Percentiles rank a stretch among this genome's conserved stretches.
Evolutionary conservation across 2,797 vertebrate genomes (phyloP).

Genomic region (Falco cherrug): DNA sequence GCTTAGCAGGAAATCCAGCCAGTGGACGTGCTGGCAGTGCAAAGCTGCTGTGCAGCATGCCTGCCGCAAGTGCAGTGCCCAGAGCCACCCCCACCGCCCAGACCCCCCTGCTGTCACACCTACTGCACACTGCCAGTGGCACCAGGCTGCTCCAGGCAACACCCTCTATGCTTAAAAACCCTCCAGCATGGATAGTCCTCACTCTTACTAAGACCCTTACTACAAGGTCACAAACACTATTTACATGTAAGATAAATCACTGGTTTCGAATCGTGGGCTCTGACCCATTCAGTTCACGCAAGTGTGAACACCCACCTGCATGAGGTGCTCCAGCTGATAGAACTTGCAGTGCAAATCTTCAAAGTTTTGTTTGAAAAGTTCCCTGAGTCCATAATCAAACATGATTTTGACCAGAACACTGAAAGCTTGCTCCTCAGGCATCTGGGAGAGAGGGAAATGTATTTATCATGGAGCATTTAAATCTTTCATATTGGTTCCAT

Average conservation of each 20-base stretch:
- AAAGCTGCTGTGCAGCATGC: not conserved
- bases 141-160: accelerated
- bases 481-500: not conserved
- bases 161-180: not conserved
- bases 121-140: not conserved
- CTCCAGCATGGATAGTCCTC: not conserved
- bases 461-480: not conserved
- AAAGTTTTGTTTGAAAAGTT: conserved; percentile 99
- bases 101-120: not conserved
- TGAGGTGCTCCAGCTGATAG: conserved; percentile 96
- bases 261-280: not conserved
- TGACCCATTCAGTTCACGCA: accelerated
- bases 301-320: conserved; percentile 85
- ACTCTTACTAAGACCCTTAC: not conserved
- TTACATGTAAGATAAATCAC: accelerated
- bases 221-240: not conserved
- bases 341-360: conserved; percentile 99
- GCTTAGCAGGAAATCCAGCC: not conserved
- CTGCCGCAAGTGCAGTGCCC: not conserved
- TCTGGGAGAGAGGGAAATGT: conserved; percentile 77
- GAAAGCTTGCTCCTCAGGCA: conserved; percentile 99
- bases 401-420: conserved; percentile 99
- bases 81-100: not conserved
- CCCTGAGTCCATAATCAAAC: conserved; percentile 99
- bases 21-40: not conserved